phyloP scores from a whole-genome alignment of 1,140 invertebrate species.

The Drosophila chauvacae region DNA sequence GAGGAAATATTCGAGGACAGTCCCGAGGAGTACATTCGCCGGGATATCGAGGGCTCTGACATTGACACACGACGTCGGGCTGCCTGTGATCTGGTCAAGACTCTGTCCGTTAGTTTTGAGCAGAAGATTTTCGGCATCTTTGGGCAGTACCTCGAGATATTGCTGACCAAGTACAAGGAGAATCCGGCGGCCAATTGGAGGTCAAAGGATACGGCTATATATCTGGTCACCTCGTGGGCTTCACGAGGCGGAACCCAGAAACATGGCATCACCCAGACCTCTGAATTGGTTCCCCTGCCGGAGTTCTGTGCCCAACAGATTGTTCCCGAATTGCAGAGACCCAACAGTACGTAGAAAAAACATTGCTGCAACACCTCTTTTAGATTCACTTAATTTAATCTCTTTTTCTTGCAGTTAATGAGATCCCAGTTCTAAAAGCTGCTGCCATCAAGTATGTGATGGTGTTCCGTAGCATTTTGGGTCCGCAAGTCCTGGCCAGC shows the following conservation, averaged over 20 bases:
- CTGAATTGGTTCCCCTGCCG: constrained; percentile 93
- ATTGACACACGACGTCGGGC: constrained; percentile 97
- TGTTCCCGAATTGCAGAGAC: constrained; percentile 91
- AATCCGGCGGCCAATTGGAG: constrained; percentile 93
- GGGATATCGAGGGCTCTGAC: constrained; percentile 99
- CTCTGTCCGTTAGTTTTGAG: constrained; percentile 95
- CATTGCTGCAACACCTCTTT: not conserved
- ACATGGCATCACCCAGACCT: constrained; percentile 96
- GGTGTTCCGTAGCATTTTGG: constrained; percentile 96
- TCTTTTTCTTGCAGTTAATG: constrained; percentile 88
- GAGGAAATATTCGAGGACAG: constrained; percentile 99
- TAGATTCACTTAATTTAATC: not conserved
- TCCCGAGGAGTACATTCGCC: constrained; percentile 98
- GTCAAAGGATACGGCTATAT: constrained; percentile 97
- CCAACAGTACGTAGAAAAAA: constrained; percentile 85
- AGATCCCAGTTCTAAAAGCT: constrained; percentile 95
- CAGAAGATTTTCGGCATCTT: constrained; percentile 96
- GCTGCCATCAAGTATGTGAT: constrained; percentile 98
- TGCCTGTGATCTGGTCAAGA: constrained; percentile 97
- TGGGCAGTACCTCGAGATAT: constrained; percentile 94
- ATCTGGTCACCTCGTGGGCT: constrained; percentile 97
- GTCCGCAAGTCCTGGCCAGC: constrained; percentile 90
- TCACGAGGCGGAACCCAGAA: constrained; percentile 95
- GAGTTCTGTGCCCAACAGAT: constrained; percentile 95
- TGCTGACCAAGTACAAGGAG: constrained; percentile 91